Percentiles rank a stretch among this genome's conserved stretches.
These are phyloP conservation scores for Hyposoter dolosus DNA, from an alignment of 2,888 invertebrate species.

Conservation along the genomic window DNA sequence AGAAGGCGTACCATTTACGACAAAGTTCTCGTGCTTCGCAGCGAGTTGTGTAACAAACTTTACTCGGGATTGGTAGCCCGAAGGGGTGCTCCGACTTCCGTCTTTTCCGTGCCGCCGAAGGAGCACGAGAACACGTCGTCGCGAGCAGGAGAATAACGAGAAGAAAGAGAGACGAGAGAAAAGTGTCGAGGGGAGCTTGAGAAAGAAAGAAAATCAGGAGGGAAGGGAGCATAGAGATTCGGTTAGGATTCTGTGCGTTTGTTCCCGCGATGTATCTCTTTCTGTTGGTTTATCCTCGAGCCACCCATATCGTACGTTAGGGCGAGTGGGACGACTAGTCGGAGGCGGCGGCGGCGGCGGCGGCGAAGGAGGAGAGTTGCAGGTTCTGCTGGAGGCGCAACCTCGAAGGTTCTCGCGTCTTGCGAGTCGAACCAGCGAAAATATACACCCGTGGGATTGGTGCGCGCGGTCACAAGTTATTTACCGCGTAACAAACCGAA, in stretches of 20 bases:
- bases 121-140: slow-evolving; percentile 43
- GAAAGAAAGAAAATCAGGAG: slow-evolving; percentile 35
- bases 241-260: slow-evolving; percentile 82
- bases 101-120: slow-evolving; percentile 43
- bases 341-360: too few species aligned
- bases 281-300: slow-evolving; percentile 48
- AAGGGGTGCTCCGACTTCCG: slow-evolving; percentile 75
- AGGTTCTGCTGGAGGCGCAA: slow-evolving; percentile 15
- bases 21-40: slow-evolving; percentile 69
- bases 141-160: slow-evolving; percentile 15
- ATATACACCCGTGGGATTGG: slow-evolving; percentile 69
- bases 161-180: slow-evolving; percentile 52
- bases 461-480: slow-evolving; percentile 68
- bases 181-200: slow-evolving; percentile 54
- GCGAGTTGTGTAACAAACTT: slow-evolving; percentile 84
- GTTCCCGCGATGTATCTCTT: slow-evolving; percentile 56
- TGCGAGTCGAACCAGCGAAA: slow-evolving; percentile 38
- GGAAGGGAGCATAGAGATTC: slow-evolving; percentile 76
- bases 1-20: slow-evolving; percentile 67
- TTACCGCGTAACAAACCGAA: slow-evolving; percentile 69
- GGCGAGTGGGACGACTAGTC: slow-evolving; percentile 49
- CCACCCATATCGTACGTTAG: slow-evolving; percentile 48
- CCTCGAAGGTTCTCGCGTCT: slow-evolving; percentile 68
- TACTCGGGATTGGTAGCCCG: slow-evolving; percentile 84
- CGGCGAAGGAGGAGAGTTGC: slow-evolving; percentile 48